phyloP scores from a whole-genome alignment of 2,113 vertebrate species.

The Beaufortia kweichowensis region DNA sequence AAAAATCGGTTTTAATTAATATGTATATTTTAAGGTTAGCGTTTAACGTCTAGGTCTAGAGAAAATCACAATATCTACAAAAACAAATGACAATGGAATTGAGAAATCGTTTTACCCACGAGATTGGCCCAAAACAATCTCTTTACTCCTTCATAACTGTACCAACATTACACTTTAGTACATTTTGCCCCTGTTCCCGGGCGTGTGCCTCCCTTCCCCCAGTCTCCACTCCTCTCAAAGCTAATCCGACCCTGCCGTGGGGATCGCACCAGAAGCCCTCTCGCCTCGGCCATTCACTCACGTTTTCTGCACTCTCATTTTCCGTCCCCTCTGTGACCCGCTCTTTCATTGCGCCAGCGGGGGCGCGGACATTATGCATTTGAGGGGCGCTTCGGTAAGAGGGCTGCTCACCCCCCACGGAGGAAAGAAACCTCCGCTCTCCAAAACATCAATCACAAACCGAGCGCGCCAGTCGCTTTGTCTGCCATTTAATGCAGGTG shows the following conservation, averaged over 20 bases:
- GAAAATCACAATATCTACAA: too few species aligned
- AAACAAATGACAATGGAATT: too few species aligned
- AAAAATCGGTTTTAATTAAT: too few species aligned
- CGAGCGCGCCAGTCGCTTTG: slow-evolving; percentile 27
- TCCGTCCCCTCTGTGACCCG: slow-evolving; percentile 51
- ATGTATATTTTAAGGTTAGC: too few species aligned
- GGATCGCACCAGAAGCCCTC: slow-evolving; percentile 34
- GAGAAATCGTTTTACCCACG: too few species aligned
- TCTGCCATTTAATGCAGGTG: slow-evolving; percentile 35
- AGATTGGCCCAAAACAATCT: too few species aligned
- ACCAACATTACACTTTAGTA: slow-evolving; percentile 25
- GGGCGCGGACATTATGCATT: slow-evolving; percentile 45
- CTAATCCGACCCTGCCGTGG: slow-evolving; percentile 28
- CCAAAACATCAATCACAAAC: slow-evolving; percentile 41
- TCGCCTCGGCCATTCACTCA: slow-evolving; percentile 36
- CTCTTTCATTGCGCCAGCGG: slow-evolving; percentile 37
- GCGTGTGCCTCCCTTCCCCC: slow-evolving; percentile 24
- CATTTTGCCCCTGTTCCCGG: slow-evolving; percentile 3
- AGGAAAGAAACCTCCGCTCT: slow-evolving; percentile 36
- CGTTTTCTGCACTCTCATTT: slow-evolving; percentile 46
- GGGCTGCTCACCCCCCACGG: slow-evolving; percentile 32
- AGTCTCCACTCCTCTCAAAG: background rate
- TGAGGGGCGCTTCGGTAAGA: slow-evolving; percentile 23
- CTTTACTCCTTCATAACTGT: slow-evolving; percentile 15
- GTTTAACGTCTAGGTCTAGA: too few species aligned